phyloP scores from a whole-genome alignment of 2,888 invertebrate genomes.

The Chelonus formosanus region DNA sequence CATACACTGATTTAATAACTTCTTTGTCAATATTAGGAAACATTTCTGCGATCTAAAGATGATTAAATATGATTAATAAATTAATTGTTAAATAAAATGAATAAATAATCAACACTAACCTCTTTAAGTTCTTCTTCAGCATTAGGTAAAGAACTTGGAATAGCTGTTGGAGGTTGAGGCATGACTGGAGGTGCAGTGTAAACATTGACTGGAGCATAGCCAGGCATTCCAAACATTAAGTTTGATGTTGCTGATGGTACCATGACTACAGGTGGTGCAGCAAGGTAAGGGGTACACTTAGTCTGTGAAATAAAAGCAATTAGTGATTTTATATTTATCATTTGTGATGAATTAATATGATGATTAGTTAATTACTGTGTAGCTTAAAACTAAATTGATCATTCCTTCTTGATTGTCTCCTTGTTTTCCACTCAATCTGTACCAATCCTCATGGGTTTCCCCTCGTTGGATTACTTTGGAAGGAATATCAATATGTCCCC shows the following conservation, averaged over 20 bases:
- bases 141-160: conserved; percentile 62
- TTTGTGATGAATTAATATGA: conserved; percentile 11
- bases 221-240: conserved; percentile 56
- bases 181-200: conserved; percentile 66
- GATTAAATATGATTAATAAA: no score
- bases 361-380: conserved; percentile 68
- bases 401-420: conserved; percentile 94
- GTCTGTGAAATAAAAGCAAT: conserved; percentile 39
- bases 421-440: conserved; percentile 90
- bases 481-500: conserved; percentile 90
- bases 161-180: conserved; percentile 53
- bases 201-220: conserved; percentile 66
- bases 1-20: conserved; percentile 89
- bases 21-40: conserved; percentile 95
- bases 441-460: conserved; percentile 96
- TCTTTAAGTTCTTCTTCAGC: conserved; percentile 73
- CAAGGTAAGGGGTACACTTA: conserved; percentile 64
- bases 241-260: conserved; percentile 69
- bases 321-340: conserved; percentile 1
- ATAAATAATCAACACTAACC: conserved; percentile 59
- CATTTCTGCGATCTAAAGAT: conserved; percentile 88
- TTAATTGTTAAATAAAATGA: conserved; percentile 4
- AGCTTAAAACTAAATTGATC: conserved; percentile 89
- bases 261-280: conserved; percentile 74
- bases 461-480: conserved; percentile 77